These are phyloP conservation scores for Chloroceryle amazona DNA, from an alignment of 2,797 vertebrate genomes.

Conservation along the genomic window DNA sequence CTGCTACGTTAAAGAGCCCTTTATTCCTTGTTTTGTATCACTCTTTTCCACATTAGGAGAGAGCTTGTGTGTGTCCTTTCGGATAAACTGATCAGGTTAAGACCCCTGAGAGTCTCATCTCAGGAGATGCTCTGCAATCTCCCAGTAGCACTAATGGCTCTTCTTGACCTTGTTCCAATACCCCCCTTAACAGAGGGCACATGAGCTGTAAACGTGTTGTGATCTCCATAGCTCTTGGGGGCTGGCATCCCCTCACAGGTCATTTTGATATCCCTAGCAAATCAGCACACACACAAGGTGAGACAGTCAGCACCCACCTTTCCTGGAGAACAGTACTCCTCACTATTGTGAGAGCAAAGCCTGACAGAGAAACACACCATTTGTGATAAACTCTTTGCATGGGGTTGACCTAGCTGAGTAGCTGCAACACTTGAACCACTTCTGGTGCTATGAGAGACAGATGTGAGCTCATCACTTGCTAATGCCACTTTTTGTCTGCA, in stretches of 20 bases:
- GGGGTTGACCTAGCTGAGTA: neutral
- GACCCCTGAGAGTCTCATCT: neutral
- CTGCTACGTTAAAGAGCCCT: neutral
- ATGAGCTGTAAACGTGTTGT: neutral
- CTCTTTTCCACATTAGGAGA: neutral
- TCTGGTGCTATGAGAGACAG: neutral
- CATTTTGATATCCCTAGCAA: neutral
- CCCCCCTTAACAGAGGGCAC: neutral
- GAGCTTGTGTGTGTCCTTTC: neutral
- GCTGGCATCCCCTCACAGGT: fast-evolving
- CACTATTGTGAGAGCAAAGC: neutral
- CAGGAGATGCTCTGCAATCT: neutral
- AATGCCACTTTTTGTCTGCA: neutral
- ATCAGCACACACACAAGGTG: neutral
- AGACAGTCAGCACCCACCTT: neutral
- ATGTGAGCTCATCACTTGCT: neutral
- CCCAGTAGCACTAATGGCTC: neutral
- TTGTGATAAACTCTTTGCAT: neutral
- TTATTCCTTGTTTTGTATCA: neutral
- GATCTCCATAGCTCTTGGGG: fast-evolving
- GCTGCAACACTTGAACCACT: neutral
- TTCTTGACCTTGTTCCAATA: neutral
- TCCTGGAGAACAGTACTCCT: neutral
- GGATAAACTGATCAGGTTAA: neutral
- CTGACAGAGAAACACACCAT: neutral